A percentile compares a stretch with the other conserved stretches of the same genome.
phyloP scores from a whole-genome alignment of 1,140 invertebrate species.

The Epicauta chinensis region DNA sequence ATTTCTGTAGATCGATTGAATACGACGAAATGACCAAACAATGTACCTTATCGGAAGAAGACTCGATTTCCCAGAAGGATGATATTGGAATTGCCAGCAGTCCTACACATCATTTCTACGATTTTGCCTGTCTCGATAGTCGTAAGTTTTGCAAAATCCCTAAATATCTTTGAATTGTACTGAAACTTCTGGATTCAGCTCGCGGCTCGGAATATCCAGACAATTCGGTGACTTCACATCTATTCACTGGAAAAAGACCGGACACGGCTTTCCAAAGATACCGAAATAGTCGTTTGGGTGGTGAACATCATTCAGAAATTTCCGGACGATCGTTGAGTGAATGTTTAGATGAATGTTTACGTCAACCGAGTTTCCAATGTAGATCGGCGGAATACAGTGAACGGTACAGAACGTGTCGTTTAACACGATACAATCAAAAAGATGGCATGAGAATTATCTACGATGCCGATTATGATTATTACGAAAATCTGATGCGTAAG shows the following conservation, averaged over 20 bases:
- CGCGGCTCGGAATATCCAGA: slow-evolving; percentile 78
- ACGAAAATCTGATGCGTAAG: slow-evolving; percentile 86
- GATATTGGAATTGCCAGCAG: slow-evolving; percentile 74
- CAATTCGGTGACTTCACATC: slow-evolving; percentile 71
- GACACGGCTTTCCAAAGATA: slow-evolving; percentile 86
- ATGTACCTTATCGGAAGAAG: slow-evolving; percentile 82
- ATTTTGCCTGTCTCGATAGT: slow-evolving; percentile 78
- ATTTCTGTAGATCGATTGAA: slow-evolving; percentile 84
- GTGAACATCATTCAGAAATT: slow-evolving; percentile 84
- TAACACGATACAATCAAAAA: slow-evolving; percentile 79
- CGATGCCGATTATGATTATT: slow-evolving; percentile 86
- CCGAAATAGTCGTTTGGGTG: slow-evolving; percentile 74
- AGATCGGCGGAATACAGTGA: slow-evolving; percentile 82
- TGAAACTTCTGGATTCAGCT: slow-evolving; percentile 50
- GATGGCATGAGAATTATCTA: slow-evolving; percentile 84
- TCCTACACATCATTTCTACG: slow-evolving; percentile 76
- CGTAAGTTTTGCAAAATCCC: slow-evolving; percentile 55
- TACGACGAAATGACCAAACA: slow-evolving; percentile 79
- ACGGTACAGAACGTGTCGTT: slow-evolving; percentile 70
- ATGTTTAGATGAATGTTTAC: slow-evolving; percentile 80
- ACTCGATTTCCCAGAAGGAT: slow-evolving; percentile 79
- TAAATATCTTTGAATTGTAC: neutral
- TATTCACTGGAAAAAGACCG: slow-evolving; percentile 70
- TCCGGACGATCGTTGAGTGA: slow-evolving; percentile 78
- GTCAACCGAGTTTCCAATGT: slow-evolving; percentile 83